Conservation (phyloP, 2,113 vertebrate species). For the Gymnorhina tibicen region DNA sequence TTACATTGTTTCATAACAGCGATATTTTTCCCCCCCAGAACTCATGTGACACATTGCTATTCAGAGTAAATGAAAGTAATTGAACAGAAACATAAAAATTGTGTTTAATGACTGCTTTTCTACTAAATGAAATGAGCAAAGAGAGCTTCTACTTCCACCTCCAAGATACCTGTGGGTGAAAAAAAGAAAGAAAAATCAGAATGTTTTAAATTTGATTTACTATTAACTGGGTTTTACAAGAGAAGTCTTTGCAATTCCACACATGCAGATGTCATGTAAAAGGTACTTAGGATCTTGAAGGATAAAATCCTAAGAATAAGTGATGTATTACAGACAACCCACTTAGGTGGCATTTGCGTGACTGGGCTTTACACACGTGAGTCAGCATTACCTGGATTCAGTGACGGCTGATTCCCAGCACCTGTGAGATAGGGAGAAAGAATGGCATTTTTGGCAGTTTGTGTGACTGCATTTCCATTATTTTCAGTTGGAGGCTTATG, state of each 20-base stretch:
- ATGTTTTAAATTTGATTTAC: background rate
- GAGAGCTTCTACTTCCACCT: background rate
- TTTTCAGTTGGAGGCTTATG: background rate
- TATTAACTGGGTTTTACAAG: background rate
- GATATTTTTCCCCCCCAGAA: background rate
- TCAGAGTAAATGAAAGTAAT: background rate
- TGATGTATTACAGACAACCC: background rate
- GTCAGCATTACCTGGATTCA: background rate
- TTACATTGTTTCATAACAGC: background rate
- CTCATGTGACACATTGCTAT: background rate
- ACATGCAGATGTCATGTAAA: background rate
- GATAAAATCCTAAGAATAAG: background rate
- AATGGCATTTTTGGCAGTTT: background rate
- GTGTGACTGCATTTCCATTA: background rate
- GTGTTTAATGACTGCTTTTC: background rate
- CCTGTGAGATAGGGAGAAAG: background rate
- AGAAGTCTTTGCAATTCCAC: background rate
- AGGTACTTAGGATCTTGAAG: background rate
- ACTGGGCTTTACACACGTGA: background rate
- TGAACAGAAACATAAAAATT: background rate
- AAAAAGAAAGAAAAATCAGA: background rate
- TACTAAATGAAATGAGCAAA: background rate
- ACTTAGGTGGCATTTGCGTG: background rate
- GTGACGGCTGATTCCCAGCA: background rate
- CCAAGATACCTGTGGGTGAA: background rate